Evolutionary conservation across 2,888 invertebrate species (phyloP), one percentile per base, ranked within the genome.

Genomic region (Craniophora ligustri): DNA sequence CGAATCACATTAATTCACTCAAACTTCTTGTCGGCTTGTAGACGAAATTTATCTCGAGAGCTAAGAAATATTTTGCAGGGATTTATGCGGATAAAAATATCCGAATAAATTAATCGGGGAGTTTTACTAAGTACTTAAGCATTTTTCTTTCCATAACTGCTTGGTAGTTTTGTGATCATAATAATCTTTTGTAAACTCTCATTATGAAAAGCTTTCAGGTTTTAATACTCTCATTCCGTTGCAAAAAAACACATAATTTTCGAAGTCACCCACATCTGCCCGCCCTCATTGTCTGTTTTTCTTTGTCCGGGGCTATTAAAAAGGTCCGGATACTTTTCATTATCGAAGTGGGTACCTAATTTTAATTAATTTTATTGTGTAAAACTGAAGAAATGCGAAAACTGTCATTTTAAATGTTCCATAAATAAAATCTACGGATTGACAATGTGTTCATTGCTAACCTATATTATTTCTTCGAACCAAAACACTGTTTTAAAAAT

Each of bases 11-110:
- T n/a, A 48, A 55, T 42, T 45, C 30, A 35, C 28, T 18, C 32
- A 13, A 65, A 66, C 54, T 66, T 66, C 40, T 60, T 47, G 44
- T 39, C 1, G 34, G 21, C 60, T 67, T 71, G 65, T 40, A 46
- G 65, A 58, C 34, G 5, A 54, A 71, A 16, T 54, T 67, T 47
- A 42, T 66, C 51, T 57, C 36, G 32, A 21, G 30, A 67, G 42
- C 36, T 18, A 44, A 26, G 23, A 30, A 58, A 36, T 28, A 40
- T 34, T 71, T 45, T 23, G 39, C 21, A 49, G 21, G 16, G 47
- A 53, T 70, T 59, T 60, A 44, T 31, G n/a, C n/a, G n/a, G n/a
- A n/a, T n/a, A n/a, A n/a, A n/a, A n/a, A n/a, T 44, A 18, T 23
- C 2, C 13, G 23, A 47, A 34, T 21, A 30, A 63, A 55, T 11